A percentile compares a stretch with the other conserved stretches of the same genome.
These are phyloP conservation scores for Cistogaster globosa DNA, from an alignment of 2,888 invertebrate genomes.

Conservation along the genomic window DNA sequence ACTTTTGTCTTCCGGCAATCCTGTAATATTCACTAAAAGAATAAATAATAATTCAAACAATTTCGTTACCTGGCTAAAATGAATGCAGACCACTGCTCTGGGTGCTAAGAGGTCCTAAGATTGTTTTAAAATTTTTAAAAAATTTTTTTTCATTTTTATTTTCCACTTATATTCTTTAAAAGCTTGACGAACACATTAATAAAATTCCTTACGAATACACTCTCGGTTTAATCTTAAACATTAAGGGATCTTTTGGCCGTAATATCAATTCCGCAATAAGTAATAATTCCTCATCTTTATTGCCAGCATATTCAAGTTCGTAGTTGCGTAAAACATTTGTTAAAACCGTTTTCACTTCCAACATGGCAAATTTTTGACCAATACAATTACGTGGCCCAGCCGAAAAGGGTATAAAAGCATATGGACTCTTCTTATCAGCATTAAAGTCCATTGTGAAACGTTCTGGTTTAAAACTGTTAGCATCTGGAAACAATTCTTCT, in stretches of 20 bases:
- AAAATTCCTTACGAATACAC: constrained; percentile 69
- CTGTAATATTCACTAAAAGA: too few species aligned
- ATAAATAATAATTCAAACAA: too few species aligned
- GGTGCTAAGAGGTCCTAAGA: too few species aligned
- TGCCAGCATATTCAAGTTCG: constrained; percentile 77
- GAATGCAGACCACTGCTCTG: too few species aligned
- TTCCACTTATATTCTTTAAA: too few species aligned
- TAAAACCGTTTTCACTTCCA: constrained; percentile 81
- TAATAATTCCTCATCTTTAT: constrained; percentile 75
- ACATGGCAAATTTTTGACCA: constrained; percentile 82
- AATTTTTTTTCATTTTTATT: too few species aligned
- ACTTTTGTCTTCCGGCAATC: too few species aligned
- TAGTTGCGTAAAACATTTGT: constrained; percentile 80
- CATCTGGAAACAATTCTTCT: constrained; percentile 78
- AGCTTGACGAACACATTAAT: too few species aligned
- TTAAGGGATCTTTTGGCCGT: constrained; percentile 80
- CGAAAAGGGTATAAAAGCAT: constrained; percentile 82
- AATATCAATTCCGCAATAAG: constrained; percentile 81
- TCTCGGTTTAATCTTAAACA: constrained; percentile 79
- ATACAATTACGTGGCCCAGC: constrained; percentile 83
- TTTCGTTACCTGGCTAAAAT: too few species aligned
- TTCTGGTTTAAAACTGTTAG: constrained; percentile 81
- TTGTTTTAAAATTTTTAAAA: too few species aligned
- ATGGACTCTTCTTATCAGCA: constrained; percentile 80
- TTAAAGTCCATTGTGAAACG: constrained; percentile 80